These are phyloP conservation scores for Lathamus discolor DNA, from an alignment of 2,113 vertebrate genomes.

Conservation along the genomic window DNA sequence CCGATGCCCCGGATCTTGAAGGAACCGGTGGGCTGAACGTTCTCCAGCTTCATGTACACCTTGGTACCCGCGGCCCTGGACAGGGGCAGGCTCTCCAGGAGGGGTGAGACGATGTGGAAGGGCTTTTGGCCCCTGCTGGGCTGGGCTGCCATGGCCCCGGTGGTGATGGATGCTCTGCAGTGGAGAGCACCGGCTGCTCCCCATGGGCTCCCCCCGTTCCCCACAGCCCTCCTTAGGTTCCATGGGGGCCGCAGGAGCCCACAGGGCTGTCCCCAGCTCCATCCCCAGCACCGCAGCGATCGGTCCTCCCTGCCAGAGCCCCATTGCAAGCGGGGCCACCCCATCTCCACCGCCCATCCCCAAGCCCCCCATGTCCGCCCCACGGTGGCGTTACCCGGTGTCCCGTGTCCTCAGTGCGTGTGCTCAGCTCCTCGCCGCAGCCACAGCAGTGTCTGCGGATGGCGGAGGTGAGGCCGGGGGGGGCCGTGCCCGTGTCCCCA, in stretches of 20 bases:
- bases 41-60: conserved; percentile 89
- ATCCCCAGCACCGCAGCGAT: rapidly evolving
- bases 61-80: conserved; percentile 75
- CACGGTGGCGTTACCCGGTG: not conserved
- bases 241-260: rapidly evolving
- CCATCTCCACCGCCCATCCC: not conserved
- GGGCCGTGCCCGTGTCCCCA: not conserved
- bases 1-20: conserved; percentile 95
- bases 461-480: not conserved
- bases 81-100: conserved; percentile 83
- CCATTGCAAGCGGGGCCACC: not conserved
- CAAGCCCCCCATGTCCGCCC: rapidly evolving
- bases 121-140: not conserved
- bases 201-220: rapidly evolving
- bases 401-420: rapidly evolving
- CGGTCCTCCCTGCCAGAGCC: not conserved
- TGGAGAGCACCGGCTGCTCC: not conserved
- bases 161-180: rapidly evolving
- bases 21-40: conserved; percentile 85
- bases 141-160: not conserved
- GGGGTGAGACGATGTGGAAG: conserved; percentile 81
- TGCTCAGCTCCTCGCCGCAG: not conserved
- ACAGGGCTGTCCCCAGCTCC: no score
- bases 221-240: not conserved
- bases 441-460: not conserved